Evolutionary conservation across 2,113 vertebrate species (phyloP), one percentile per base, ranked within the genome.

Genomic region (Heterochromis multidens): DNA sequence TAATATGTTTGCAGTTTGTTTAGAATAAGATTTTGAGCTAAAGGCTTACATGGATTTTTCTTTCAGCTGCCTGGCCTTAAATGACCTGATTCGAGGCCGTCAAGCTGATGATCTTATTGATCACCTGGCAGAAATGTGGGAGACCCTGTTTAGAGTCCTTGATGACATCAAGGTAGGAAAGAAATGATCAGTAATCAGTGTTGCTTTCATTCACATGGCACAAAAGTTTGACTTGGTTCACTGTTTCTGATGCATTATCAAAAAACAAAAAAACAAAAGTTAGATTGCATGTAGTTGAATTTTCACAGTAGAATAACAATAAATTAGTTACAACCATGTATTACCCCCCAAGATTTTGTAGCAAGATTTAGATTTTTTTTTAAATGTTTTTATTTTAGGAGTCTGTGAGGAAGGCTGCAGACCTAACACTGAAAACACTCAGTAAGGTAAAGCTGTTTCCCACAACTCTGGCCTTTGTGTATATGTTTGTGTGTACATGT

Each of bases 121-220:
- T 80, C 97, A 97, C 80, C 95, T 99, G 84, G 96, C 97, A 79
- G 98, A 99, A 92, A 99, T 99, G 84, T 99, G 98, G 99, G 98
- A 99, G 94, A 97, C 97, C 0, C 96, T 99, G 3, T 99, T 99
- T 93, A 97, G 97, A 96, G 98, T 99, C 23, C 97, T 99, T 93
- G 99, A 99, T 94, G 99, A 99, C 91, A 99, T 99, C 91, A 99
- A 99, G 97, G 98, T 99, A 94, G 89, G 81, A 21, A 14, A 37
- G 21, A 85, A 81, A 40, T 62, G 1, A 79, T 80, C 35, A 19
- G 6, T 56, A 52, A 59, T 77, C 46, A 27, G 1, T 40, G 2
- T 35, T 67, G 2, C 7, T 81, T 79, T 80, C 7, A 43, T 74
- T 54, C 0, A 10, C 17, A 2, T 19, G 27, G 11, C 7, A 12